Conservation (phyloP, 23 tunicate genomes). For the Diplosoma virens region DNA sequence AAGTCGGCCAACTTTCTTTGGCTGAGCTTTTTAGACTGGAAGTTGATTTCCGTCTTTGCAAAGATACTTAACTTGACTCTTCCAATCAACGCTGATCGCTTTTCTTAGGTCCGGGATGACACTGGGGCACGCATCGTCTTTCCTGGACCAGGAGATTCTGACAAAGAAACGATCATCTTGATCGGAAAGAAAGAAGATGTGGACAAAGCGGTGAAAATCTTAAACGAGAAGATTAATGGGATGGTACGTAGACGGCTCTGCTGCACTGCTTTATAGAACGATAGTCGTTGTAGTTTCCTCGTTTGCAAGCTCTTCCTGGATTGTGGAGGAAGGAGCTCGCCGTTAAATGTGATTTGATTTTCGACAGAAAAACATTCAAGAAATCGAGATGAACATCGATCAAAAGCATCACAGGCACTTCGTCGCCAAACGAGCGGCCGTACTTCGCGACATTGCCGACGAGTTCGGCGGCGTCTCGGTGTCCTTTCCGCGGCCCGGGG, state of each 20-base stretch:
- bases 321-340: too few relatives aligned
- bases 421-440: conserved; percentile 83
- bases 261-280: too few relatives aligned
- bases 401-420: conserved; percentile 86
- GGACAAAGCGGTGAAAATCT: conserved; percentile 54
- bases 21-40: neutral
- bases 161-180: conserved; percentile 74
- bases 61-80: neutral
- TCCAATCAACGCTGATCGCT: neutral
- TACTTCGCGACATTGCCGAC: conserved; percentile 78
- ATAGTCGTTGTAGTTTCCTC: too few relatives aligned
- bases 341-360: neutral
- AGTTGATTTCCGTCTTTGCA: neutral
- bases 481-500: conserved; percentile 92
- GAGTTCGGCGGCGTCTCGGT: conserved; percentile 94
- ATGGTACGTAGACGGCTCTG: conserved; percentile 78
- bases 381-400: conserved; percentile 75
- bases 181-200: conserved; percentile 87
- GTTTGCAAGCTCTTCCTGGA: too few relatives aligned
- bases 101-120: conserved; percentile 73
- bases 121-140: conserved; percentile 93
- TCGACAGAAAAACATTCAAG: conserved; percentile 81
- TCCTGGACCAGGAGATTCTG: conserved; percentile 65
- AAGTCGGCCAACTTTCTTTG: neutral
- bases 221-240: conserved; percentile 47